A percentile compares a stretch with the other conserved stretches of the same genome.
Evolutionary conservation across 1,140 invertebrate genomes (phyloP).

Genomic region (Trichonephila clavipes): DNA sequence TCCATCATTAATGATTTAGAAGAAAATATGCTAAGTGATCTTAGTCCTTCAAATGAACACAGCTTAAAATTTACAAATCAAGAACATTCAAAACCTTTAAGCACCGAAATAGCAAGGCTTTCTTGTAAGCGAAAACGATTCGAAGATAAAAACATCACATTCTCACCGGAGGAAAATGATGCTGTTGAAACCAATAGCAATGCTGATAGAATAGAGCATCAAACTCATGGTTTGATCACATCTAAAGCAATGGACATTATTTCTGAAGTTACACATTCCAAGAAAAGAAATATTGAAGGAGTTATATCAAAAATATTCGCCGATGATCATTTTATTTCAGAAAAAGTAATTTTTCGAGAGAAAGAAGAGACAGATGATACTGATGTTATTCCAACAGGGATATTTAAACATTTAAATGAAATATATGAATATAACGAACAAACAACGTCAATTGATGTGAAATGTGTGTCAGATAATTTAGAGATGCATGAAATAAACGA

Average conservation of each 20-base stretch:
- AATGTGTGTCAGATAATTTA: neutral
- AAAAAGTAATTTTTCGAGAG: slow-evolving; percentile 28
- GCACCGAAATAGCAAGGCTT: neutral
- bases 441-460: slow-evolving; percentile 1
- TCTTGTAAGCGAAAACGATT: neutral
- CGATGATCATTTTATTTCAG: neutral
- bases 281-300: no score
- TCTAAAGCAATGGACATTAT: neutral
- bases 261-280: neutral
- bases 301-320: neutral
- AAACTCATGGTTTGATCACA: neutral
- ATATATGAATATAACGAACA: slow-evolving; percentile 29
- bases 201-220: neutral
- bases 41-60: neutral
- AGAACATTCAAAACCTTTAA: neutral
- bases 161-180: neutral
- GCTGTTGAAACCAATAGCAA: neutral
- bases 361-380: slow-evolving; percentile 13
- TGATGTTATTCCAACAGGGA: slow-evolving; percentile 42
- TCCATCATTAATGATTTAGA: neutral
- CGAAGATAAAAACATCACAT: neutral
- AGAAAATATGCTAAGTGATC: neutral
- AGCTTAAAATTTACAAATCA: neutral
- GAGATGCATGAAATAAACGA: neutral
- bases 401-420: slow-evolving; percentile 50